Evolutionary conservation across 92 coral and sea anemone genomes (phyloP), one percentile per base, ranked within the genome.

Genomic region (Scolanthus callimorphus): DNA sequence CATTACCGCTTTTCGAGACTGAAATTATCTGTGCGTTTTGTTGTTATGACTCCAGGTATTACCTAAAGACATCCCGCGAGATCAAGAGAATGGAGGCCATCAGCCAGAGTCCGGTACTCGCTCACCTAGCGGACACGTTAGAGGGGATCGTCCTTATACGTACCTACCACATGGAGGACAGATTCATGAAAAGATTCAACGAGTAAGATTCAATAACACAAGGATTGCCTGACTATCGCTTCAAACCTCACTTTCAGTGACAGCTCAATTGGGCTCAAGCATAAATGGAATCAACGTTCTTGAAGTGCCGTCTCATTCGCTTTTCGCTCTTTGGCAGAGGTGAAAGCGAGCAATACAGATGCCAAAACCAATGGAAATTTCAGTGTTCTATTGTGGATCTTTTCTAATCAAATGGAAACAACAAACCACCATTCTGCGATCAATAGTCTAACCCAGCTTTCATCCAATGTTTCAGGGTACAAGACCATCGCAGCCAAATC

Each of bases 81-180:
- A 87, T 87, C 73, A 87, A 87, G 61, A 64, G 96, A 46, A 82
- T 87, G 96, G 96, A 87, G 51, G 96, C 96, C 0, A 87, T 87
- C 27, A 87, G 96, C 49, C 96, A 87, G 58, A 87, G 96, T 29
- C 96, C 96, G 29, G 96, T 87, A 46, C 71, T 87, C 26, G 86
- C 96, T 0, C 96, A 87, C 63, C 68, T 87, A 55, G 77, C 96
- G 15, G 96, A 87, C 65, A 87, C 96, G 0, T 68, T 87, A 23
- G 95, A 87, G 53, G 95, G 95, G 26, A 87, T 87, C 52, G 65
- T 81, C 25, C 81, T 87, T n/a, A 77, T 87, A 28, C 55, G 95
- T 13, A 87, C 95, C 0, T 87, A 82, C 68, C 82, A 87, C 70
- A 87, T 82, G 95, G 95, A 87, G 63, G 47, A 68, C 1, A 57